Evolutionary conservation across 2,113 vertebrate genomes (phyloP), one percentile per base, ranked within the genome.

Genomic region (Haemorhous mexicanus): DNA sequence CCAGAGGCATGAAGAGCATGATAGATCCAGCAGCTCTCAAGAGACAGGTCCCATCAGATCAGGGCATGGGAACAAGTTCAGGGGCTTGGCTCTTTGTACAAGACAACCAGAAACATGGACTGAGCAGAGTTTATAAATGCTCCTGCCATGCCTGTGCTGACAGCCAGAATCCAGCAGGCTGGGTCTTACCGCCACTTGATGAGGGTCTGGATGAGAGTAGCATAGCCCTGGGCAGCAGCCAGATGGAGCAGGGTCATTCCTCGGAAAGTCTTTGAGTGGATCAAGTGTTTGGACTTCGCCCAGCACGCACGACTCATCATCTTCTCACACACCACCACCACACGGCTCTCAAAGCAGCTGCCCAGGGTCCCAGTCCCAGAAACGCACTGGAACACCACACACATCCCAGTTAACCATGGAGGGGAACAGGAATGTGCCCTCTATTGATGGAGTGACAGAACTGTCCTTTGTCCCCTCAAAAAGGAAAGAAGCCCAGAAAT

Each of bases 291-390:
- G 96, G 99, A 99, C 97, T 99, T 99, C n/a, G 99, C 98, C 99
- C 99, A 99, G 98, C 99, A 99, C 49, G 99, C 98, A 41, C 99
- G 98, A 96, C 99, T 99, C 99, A 99, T 99, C 99, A 99, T 99
- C 98, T 99, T 99, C 98, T 99, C 99, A 32, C 99, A 99, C 73
- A 99, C 99, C 47, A 99, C 99, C 39, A 99, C 99, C 53, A 99
- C 99, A 0, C 99, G 99, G 92, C 99, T 99, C 98, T 99, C 99
- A 16, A 99, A 99, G 93, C 99, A 99, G 98, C 98, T 99, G 96
- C 99, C 99, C 89, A 99, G 97, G 35, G 99, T 98, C 52, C 97
- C 98, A 22, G 98, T 97, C 72, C 98, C 98, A 6, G 98, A 97
- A 14, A 98, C 94, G 56, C 98, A 99, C 98, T 99, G 69, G 3